Conservation (phyloP, 2,888 invertebrate species). For the Meiosimyza platycephala region DNA sequence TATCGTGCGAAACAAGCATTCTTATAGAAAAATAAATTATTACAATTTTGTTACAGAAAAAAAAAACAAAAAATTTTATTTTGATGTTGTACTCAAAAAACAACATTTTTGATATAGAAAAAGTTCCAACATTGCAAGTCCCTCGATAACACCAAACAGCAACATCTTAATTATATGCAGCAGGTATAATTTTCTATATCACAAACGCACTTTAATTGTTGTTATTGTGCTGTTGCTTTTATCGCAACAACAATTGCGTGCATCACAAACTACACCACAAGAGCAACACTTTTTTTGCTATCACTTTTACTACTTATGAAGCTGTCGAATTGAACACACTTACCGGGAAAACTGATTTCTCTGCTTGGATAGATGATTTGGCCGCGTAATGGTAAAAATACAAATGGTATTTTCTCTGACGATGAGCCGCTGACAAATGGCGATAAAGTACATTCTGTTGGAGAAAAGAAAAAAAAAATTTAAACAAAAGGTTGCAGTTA, state of each 20-base stretch:
- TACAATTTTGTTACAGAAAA: no score
- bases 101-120: no score
- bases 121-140: no score
- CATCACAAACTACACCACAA: not conserved
- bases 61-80: no score
- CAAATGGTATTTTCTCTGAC: slow-evolving; percentile 85
- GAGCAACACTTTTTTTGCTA: not conserved
- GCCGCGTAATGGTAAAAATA: slow-evolving; percentile 85
- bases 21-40: no score
- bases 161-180: no score
- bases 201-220: no score
- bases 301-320: not conserved
- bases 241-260: not conserved
- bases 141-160: no score
- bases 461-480: slow-evolving; percentile 56
- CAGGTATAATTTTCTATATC: no score
- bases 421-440: slow-evolving; percentile 80
- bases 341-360: slow-evolving; percentile 82
- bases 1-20: no score
- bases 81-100: no score
- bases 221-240: no score
- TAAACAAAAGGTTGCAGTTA: not conserved
- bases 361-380: slow-evolving; percentile 90
- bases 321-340: slow-evolving; percentile 40
- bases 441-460: slow-evolving; percentile 81